Conservation (phyloP, 64 coral and sea anemone genomes). For the Pocillopora damicornis region DNA sequence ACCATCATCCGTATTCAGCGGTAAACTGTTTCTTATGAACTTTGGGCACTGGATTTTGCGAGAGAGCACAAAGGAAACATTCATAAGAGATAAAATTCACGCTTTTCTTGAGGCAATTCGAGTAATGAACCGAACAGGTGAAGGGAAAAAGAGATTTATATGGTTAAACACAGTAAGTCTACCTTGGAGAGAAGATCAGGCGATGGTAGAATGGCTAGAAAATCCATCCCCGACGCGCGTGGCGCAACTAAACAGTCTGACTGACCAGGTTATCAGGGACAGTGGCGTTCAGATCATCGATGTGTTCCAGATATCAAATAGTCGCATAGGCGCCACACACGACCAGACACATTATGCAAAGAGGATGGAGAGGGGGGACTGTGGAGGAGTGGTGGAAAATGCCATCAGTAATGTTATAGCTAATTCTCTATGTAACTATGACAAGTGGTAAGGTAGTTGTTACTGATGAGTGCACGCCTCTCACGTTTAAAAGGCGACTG, state of each 20-base stretch:
- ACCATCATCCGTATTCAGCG: slow-evolving; percentile 68
- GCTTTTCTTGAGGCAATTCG: slow-evolving; percentile 71
- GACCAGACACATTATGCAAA: slow-evolving; percentile 97
- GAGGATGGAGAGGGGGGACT: slow-evolving; percentile 67
- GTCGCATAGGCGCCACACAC: slow-evolving; percentile 83
- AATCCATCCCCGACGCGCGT: slow-evolving; percentile 82
- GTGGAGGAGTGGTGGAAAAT: slow-evolving; percentile 95
- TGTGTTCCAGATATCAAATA: slow-evolving; percentile 96
- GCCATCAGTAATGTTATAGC: slow-evolving; percentile 88
- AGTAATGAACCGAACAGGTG: slow-evolving; percentile 54
- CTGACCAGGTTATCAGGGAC: slow-evolving; percentile 56
- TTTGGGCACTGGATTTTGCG: slow-evolving; percentile 96
- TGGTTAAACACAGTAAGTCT: slow-evolving; percentile 96
- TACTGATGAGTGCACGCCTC: no score
- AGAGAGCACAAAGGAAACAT: slow-evolving; percentile 73
- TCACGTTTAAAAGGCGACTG: no score
- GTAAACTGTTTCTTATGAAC: slow-evolving; percentile 88
- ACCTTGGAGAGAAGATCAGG: slow-evolving; percentile 84
- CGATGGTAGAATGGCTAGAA: slow-evolving; percentile 81
- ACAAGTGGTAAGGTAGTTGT: slow-evolving; percentile 20
- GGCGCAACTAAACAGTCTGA: slow-evolving; percentile 65
- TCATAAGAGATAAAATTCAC: slow-evolving; percentile 66
- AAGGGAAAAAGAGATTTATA: slow-evolving; percentile 58
- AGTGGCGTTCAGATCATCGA: slow-evolving; percentile 84
- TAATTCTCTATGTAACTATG: slow-evolving; percentile 92